Evolutionary conservation across 1,140 invertebrate species (phyloP), one percentile per base, ranked within the genome.

Genomic region (Drosophila mayri): DNA sequence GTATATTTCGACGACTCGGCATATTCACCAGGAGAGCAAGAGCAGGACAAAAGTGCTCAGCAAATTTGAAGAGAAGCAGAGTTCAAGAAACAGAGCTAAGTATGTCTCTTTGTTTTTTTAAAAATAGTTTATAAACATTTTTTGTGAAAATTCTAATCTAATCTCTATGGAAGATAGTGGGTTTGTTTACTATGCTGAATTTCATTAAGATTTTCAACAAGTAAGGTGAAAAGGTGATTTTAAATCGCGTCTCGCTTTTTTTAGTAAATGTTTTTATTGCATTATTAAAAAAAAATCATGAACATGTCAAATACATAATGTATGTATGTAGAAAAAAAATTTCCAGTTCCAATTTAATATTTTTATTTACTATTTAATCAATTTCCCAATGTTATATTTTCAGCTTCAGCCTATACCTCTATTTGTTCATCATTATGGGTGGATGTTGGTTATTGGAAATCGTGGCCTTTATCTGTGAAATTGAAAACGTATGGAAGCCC

Each of bases 401-500:
- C 78, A 96, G 95, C 92, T 95, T 95, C 71, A 93, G 94, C 50
- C 79, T 96, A 0, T 96, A 95, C 78, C 61, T 96, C n/a, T 96
- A 96, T 67, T 87, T 96, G 1, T 95, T 96, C 59, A 93, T 96
- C 38, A 95, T 96, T 0, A 96, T 96, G 95, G 96, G 96, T 1
- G 94, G 96, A 11, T 95, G 94, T 54, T 96, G 96, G 96, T 93
- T 94, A 9, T 94, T 95, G 91, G 95, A 96, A 82, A 93, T 96
- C 16, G 7, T 25, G 3, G 44, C 44, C 11, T 71, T 59, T 62
- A 0, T 68, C 30, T 52, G 65, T 11, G n/a, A 28, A 43, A 16
- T 16, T 16, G 6, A 35, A 3, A 2, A 10, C 12, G 2, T 10
- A 43, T 30, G 8, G 7, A 9, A 4, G 18, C n/a, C 9, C 12